phyloP scores from a whole-genome alignment of 2,888 invertebrate species.

The Eulithis testata region DNA sequence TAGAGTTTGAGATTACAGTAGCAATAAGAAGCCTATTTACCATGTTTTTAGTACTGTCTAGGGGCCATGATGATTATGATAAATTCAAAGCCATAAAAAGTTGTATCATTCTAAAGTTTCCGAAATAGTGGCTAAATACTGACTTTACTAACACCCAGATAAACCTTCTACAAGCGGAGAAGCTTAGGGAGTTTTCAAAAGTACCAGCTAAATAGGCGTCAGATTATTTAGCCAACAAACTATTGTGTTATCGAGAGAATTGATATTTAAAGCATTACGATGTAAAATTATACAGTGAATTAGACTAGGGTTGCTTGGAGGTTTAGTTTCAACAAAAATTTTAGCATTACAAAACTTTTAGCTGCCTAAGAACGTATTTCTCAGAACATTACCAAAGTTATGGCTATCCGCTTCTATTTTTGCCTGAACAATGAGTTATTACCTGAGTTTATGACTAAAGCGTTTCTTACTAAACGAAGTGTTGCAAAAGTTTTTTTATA shows the following conservation, averaged over 20 bases:
- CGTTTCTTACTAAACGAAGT: conserved; percentile 23
- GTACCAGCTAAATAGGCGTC: no score
- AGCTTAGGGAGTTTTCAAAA: no score
- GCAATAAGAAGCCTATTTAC: no score
- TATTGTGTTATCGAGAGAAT: neutral
- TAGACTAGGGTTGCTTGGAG: neutral
- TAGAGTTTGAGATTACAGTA: no score
- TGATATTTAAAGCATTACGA: conserved; percentile 1
- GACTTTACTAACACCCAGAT: no score
- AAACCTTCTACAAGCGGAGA: no score
- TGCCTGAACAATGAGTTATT: conserved; percentile 32
- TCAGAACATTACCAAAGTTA: conserved; percentile 13
- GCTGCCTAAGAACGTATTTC: conserved; percentile 9
- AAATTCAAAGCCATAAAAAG: no score
- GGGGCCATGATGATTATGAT: no score
- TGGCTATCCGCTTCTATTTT: conserved; percentile 22
- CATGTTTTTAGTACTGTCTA: no score
- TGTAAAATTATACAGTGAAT: conserved; percentile 9
- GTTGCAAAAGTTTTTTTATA: conserved; percentile 34
- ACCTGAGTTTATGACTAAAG: conserved; percentile 41
- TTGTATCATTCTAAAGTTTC: no score
- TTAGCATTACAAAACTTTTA: conserved; percentile 19
- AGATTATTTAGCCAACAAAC: neutral
- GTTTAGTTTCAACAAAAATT: conserved; percentile 16
- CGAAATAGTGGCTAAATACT: no score